phyloP scores from a whole-genome alignment of 2,113 vertebrate genomes.

The Nyctibius bracteatus region DNA sequence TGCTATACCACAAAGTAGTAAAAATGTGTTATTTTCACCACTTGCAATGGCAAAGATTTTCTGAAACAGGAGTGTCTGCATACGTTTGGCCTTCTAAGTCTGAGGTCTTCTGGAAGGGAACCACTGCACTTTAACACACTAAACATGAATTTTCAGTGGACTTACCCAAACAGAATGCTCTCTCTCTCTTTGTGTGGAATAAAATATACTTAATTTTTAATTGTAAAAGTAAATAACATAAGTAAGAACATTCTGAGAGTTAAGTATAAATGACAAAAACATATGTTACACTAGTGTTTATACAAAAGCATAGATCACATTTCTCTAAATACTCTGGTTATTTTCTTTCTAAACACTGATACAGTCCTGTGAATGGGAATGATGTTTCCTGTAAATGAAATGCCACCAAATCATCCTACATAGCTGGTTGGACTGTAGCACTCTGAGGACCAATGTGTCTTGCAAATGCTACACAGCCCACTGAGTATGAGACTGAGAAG shows the following conservation, averaged over 20 bases:
- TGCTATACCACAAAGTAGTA: neutral
- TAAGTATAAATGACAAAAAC: neutral
- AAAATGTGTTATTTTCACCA: neutral
- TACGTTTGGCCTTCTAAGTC: neutral
- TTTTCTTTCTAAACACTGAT: neutral
- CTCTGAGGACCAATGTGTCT: neutral
- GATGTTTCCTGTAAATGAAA: neutral
- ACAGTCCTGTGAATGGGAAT: neutral
- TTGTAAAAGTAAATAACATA: neutral
- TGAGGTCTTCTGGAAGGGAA: neutral
- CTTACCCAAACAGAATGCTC: neutral
- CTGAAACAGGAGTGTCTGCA: neutral
- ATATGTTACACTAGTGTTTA: neutral
- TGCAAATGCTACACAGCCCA: neutral
- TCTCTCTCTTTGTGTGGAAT: neutral
- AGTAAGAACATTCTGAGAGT: neutral
- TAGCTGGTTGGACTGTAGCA: neutral
- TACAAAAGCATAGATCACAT: neutral
- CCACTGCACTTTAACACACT: neutral
- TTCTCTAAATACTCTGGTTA: neutral
- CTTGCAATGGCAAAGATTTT: neutral
- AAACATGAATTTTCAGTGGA: neutral
- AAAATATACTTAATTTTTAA: neutral
- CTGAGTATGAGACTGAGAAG: neutral
- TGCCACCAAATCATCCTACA: neutral